Evolutionary conservation across 2,888 invertebrate species (phyloP).

Genomic region (Mactromeris polynyma): DNA sequence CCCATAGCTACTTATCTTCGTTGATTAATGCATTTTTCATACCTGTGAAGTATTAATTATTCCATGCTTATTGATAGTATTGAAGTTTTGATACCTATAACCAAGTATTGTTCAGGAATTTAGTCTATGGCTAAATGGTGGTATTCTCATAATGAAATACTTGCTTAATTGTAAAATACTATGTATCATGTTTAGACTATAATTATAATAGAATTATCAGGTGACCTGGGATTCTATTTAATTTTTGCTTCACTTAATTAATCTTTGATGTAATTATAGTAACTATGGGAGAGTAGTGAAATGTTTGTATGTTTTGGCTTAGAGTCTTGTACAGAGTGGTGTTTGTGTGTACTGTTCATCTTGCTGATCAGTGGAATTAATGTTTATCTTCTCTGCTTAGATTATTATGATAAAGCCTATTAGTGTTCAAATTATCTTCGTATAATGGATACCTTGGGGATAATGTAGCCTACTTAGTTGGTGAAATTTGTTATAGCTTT

Average conservation of each 20-base stretch:
- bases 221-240: too few species aligned
- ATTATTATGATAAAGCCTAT: neutral
- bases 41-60: neutral
- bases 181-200: too few species aligned
- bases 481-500: neutral
- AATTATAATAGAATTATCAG: too few species aligned
- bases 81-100: neutral
- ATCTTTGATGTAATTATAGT: neutral
- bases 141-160: too few species aligned
- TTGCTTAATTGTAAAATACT: too few species aligned
- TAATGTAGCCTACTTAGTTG: neutral
- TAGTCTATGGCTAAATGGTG: neutral
- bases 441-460: neutral
- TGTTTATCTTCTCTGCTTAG: neutral
- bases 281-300: neutral
- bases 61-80: neutral
- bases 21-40: neutral
- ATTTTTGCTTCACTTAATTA: neutral
- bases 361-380: neutral
- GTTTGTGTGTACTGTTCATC: too few species aligned
- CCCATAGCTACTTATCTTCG: neutral
- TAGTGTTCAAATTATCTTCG: slow-evolving; percentile 1
- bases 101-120: neutral
- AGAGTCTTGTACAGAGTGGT: too few species aligned
- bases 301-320: too few species aligned